phyloP scores from a whole-genome alignment of 1,140 invertebrate species.

The Trichoplusia ni region DNA sequence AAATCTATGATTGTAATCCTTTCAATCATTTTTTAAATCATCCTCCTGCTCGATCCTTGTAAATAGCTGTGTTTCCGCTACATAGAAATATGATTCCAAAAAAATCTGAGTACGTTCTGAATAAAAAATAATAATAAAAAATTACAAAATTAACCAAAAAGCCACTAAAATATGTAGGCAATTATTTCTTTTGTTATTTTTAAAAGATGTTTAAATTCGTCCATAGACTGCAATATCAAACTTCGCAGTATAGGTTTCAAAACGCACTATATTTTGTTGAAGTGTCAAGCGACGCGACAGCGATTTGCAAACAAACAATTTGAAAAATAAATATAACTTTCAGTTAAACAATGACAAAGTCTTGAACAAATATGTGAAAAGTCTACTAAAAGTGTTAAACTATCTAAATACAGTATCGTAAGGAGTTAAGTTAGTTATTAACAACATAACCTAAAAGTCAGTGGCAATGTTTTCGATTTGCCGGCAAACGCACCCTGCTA shows the following conservation, averaged over 20 bases:
- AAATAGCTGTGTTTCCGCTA: too few species aligned
- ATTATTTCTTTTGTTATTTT: too few species aligned
- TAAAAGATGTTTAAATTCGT: too few species aligned
- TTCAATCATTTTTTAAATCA: too few species aligned
- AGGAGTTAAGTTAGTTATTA: constrained; percentile 10
- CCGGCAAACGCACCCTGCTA: constrained; percentile 95
- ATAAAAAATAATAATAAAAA: too few species aligned
- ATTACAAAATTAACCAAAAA: too few species aligned
- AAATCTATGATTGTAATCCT: too few species aligned
- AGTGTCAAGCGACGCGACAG: constrained; percentile 1
- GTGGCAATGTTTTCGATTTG: constrained; percentile 94
- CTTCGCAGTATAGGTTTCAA: too few species aligned
- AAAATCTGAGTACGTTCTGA: too few species aligned
- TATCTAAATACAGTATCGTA: constrained; percentile 2
- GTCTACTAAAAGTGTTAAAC: neutral
- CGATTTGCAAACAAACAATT: constrained; percentile 7
- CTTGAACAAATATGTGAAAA: neutral
- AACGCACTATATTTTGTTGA: neutral
- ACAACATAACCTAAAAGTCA: constrained; percentile 48
- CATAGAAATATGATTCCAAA: too few species aligned
- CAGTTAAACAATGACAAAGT: neutral
- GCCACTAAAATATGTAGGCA: too few species aligned
- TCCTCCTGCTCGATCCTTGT: neutral
- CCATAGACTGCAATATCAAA: too few species aligned
- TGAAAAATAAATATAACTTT: neutral